Conservation (phyloP, 2,888 invertebrate genomes). For the Eristalinus aeneus region DNA sequence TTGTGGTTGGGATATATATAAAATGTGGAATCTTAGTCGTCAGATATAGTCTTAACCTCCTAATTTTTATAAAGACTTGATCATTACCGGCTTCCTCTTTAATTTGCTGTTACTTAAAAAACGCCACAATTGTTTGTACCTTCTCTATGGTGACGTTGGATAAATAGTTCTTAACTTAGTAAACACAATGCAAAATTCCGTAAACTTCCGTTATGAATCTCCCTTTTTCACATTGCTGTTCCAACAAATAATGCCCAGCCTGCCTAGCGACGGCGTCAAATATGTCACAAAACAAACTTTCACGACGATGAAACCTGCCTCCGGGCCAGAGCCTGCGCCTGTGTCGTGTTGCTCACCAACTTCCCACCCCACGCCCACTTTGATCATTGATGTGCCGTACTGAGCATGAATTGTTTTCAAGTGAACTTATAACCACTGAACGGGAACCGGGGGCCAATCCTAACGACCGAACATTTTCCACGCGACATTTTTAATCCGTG, state of each 20-base stretch:
- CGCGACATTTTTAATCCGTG: conserved; percentile 3
- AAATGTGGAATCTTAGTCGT: too few relatives aligned
- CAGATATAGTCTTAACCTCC: too few relatives aligned
- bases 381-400: neutral
- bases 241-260: neutral
- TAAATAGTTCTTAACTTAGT: too few relatives aligned
- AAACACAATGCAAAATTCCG: neutral
- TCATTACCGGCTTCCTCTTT: too few relatives aligned
- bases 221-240: conserved; percentile 13
- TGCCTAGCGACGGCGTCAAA: conserved; percentile 11
- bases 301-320: neutral
- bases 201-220: neutral
- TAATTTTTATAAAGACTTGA: too few relatives aligned
- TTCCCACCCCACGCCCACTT: neutral
- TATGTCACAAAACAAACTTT: conserved; percentile 32
- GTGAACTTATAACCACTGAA: neutral
- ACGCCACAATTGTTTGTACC: too few relatives aligned
- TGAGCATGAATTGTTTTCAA: conserved; percentile 6
- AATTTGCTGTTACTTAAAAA: too few relatives aligned
- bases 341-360: conserved; percentile 16
- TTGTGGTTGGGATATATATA: too few relatives aligned
- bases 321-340: neutral
- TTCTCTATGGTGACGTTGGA: too few relatives aligned
- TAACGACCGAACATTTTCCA: conserved; percentile 6
- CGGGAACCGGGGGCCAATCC: neutral